phyloP scores from a whole-genome alignment of 2,888 invertebrate species.

The Dicycla oo region DNA sequence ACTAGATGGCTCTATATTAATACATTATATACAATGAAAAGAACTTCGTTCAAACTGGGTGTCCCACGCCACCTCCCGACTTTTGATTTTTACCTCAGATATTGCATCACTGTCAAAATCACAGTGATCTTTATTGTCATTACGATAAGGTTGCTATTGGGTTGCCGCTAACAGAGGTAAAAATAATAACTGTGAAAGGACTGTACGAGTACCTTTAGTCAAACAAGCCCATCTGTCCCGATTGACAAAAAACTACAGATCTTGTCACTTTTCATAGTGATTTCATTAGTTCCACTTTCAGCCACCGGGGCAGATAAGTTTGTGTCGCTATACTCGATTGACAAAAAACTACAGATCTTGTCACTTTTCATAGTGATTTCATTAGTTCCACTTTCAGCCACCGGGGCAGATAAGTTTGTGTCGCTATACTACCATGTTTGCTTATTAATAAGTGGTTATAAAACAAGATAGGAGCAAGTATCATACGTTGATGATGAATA shows the following conservation, averaged over 20 bases:
- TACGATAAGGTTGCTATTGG: neutral
- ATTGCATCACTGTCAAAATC: neutral
- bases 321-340: neutral
- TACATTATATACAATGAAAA: too few species aligned
- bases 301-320: neutral
- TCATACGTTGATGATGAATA: conserved; percentile 77
- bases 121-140: neutral
- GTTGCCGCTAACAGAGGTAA: neutral
- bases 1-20: too few species aligned
- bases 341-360: neutral
- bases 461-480: conserved; percentile 20
- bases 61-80: too few species aligned
- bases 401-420: neutral
- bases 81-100: neutral
- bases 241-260: neutral
- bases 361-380: neutral
- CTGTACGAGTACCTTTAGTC: neutral
- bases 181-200: neutral
- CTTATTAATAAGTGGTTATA: conserved; percentile 14
- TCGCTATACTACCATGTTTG: conserved; percentile 3
- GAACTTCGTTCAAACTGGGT: too few species aligned
- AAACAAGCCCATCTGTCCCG: neutral
- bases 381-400: neutral
- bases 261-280: neutral
- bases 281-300: neutral